phyloP scores from a whole-genome alignment of 2,113 vertebrate species.

The Aix galericulata region DNA sequence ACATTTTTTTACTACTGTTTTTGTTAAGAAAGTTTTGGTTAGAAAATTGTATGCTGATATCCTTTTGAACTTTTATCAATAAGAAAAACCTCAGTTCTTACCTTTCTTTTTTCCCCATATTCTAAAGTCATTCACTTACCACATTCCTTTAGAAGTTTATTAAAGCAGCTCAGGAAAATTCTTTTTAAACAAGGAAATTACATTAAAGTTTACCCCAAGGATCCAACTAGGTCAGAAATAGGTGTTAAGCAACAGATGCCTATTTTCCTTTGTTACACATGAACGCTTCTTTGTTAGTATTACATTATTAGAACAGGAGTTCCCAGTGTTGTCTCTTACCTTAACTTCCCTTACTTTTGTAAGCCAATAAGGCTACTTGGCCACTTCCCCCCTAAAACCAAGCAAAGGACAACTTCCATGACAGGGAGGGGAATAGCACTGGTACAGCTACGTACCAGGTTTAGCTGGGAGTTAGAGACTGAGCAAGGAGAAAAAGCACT shows the following conservation, averaged over 20 bases:
- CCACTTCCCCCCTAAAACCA: not conserved
- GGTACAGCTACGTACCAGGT: not conserved
- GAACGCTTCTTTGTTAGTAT: not conserved
- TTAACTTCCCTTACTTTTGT: not conserved
- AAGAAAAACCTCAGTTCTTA: not conserved
- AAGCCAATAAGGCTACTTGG: not conserved
- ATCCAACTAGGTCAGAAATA: not conserved
- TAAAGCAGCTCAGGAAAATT: not conserved
- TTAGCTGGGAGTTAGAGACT: not conserved
- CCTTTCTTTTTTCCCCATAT: not conserved
- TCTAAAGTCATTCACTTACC: not conserved
- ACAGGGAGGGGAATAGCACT: not conserved
- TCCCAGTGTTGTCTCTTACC: not conserved
- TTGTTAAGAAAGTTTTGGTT: not conserved
- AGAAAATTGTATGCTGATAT: not conserved
- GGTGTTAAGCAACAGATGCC: not conserved
- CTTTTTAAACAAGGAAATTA: not conserved
- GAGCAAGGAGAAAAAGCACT: not conserved
- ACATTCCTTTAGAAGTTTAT: not conserved
- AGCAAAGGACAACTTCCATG: not conserved
- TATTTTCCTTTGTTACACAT: not conserved
- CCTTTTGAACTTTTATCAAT: not conserved
- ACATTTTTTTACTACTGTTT: not conserved
- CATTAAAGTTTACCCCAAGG: not conserved
- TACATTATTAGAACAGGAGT: not conserved